Percentiles rank a stretch among this genome's conserved stretches.
phyloP scores from a whole-genome alignment of 2,888 invertebrate species.

The Tetanocera ferruginea region DNA sequence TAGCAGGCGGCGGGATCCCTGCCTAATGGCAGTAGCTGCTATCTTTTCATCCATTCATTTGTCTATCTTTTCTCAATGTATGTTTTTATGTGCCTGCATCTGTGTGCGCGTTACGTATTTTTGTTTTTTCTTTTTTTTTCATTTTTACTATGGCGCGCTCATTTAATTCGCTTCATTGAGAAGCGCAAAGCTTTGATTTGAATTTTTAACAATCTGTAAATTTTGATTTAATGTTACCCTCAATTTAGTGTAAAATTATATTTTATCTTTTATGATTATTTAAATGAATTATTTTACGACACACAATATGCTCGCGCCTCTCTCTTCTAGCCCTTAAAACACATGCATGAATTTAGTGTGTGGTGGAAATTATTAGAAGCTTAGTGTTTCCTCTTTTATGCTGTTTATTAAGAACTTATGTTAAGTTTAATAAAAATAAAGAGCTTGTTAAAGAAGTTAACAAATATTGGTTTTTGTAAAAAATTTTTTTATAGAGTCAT shows the following conservation, averaged over 20 bases:
- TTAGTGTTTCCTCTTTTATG: no score
- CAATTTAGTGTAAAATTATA: slow-evolving; percentile 37
- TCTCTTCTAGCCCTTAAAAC: background rate
- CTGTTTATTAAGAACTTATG: no score
- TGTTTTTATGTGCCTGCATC: background rate
- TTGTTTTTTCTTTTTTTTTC: background rate
- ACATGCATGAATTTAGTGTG: no score
- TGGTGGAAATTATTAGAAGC: no score
- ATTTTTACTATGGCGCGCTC: background rate
- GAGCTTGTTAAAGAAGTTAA: no score
- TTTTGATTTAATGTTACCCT: slow-evolving; percentile 33
- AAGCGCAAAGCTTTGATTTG: background rate
- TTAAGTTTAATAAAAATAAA: no score
- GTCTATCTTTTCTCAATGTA: background rate
- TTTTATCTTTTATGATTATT: slow-evolving; percentile 25
- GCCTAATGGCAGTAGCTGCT: slow-evolving; percentile 10
- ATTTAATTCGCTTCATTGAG: slow-evolving; percentile 31
- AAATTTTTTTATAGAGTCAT: no score
- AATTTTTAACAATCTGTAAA: slow-evolving; percentile 36
- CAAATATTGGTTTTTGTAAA: no score
- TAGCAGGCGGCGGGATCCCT: slow-evolving; percentile 9
- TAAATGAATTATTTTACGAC: slow-evolving; percentile 29
- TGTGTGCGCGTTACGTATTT: background rate
- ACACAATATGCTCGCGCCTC: background rate
- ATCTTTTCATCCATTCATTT: background rate